phyloP scores from a whole-genome alignment of 2,113 vertebrate species.

The Eurypyga helias region DNA sequence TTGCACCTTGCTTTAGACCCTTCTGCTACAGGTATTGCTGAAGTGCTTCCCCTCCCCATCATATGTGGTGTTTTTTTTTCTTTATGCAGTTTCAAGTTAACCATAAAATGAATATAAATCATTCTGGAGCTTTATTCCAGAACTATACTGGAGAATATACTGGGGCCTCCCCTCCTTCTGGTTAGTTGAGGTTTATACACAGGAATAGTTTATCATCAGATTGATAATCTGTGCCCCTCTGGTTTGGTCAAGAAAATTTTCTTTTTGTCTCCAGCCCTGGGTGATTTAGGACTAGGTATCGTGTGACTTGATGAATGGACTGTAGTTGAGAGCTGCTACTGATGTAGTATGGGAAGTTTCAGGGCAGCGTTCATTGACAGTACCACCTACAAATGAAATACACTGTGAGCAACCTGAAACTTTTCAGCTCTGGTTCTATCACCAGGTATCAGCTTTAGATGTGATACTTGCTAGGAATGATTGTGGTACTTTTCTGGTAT shows the following conservation, averaged over 20 bases:
- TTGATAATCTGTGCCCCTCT: not conserved
- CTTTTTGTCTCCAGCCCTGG: not conserved
- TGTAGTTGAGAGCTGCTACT: not conserved
- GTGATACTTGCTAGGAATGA: not conserved
- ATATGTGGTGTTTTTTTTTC: not conserved
- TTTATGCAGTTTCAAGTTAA: not conserved
- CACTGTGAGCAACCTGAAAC: not conserved
- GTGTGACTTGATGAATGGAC: not conserved
- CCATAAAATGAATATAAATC: not conserved
- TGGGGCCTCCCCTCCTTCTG: not conserved
- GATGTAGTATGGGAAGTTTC: not conserved
- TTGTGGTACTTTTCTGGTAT: not conserved
- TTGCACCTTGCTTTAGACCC: slow-evolving; percentile 78
- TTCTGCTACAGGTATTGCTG: slow-evolving; percentile 70
- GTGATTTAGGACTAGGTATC: not conserved
- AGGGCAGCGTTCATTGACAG: not conserved
- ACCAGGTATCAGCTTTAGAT: not conserved
- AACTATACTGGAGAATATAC: not conserved
- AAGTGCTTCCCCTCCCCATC: not conserved
- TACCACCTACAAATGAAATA: not conserved
- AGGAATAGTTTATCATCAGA: not conserved
- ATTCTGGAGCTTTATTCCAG: not conserved
- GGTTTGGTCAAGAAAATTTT: not conserved
- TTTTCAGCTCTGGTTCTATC: not conserved
- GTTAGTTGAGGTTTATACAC: not conserved